Evolutionary conservation across 2,797 vertebrate genomes (phyloP).

Genomic region (Crocidura indochinensis): DNA sequence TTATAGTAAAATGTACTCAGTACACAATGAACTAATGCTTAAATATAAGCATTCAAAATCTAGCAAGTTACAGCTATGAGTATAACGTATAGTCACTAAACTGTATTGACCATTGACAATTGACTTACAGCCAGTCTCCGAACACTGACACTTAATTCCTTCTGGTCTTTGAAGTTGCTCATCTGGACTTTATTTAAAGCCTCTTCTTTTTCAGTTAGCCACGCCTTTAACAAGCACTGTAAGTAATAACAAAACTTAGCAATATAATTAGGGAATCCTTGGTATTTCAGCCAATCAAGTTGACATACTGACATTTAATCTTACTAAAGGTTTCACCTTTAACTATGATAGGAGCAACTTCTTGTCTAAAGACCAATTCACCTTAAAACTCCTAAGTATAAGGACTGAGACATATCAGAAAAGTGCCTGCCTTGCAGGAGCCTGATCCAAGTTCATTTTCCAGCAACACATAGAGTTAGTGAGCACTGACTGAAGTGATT

Average conservation of each 20-base stretch:
- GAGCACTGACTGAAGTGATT: no score
- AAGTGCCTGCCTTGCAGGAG: no score
- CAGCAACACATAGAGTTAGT: no score
- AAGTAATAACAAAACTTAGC: slow-evolving; percentile 68
- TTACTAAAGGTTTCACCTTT: neutral
- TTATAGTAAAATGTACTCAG: neutral
- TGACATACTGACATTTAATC: neutral
- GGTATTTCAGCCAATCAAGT: neutral
- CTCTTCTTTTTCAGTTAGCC: slow-evolving; percentile 96
- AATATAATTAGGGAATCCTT: neutral
- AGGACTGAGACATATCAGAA: no score
- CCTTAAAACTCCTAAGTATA: no score
- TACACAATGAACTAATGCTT: neutral
- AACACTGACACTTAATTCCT: slow-evolving; percentile 95
- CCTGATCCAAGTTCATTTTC: no score
- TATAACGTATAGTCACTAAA: neutral
- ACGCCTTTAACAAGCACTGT: slow-evolving; percentile 94
- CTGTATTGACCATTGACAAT: neutral
- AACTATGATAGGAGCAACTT: neutral
- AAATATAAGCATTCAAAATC: slow-evolving; percentile 18
- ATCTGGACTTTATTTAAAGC: slow-evolving; percentile 95
- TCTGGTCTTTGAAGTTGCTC: slow-evolving; percentile 94
- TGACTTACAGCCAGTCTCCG: slow-evolving; percentile 97
- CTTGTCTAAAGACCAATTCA: no score
- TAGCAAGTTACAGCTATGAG: neutral